Evolutionary conservation across 2,888 invertebrate genomes (phyloP), one percentile per base, ranked within the genome.

Genomic region (Allacma fusca): DNA sequence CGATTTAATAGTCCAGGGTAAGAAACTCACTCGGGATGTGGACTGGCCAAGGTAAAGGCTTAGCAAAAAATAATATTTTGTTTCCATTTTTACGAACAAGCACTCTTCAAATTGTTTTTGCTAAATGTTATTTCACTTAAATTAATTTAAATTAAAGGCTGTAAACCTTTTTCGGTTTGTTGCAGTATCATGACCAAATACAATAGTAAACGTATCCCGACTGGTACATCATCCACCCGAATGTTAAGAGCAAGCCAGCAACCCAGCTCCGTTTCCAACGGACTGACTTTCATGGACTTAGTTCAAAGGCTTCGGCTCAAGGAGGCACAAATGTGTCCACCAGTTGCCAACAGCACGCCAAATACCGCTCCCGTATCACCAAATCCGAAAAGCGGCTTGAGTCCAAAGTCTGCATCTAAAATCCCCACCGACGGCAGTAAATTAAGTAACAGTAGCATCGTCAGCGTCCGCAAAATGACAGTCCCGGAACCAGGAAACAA

Each of bases 1-100:
- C 43, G 82, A 84, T 23, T 72, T 84, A 2, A 77, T 80, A 16
- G 65, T 84, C 28, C 77, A 79, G 19, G 84, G 84, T 23, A 82
- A 80, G 64, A 84, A 81, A 71, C 44, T 84, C 34, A 79, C 79
- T 13, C 72, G 81, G 29, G 84, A 84, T 43, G 81, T 83, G 23
- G 84, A 84, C 64, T 84, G 83, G 83, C 84, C 84, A 23, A 81
- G 82, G 83, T 80, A 21, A 19, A 19, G 28, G 67, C 71, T 19
- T 44, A 21, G 64, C 5, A 21, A n/a, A n/a, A n/a, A n/a, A n/a
- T n/a, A n/a, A n/a, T n/a, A n/a, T n/a, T n/a, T n/a, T n/a, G n/a
- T n/a, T n/a, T n/a, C n/a, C n/a, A n/a, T n/a, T n/a, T n/a, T n/a
- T n/a, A n/a, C n/a, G n/a, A n/a, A n/a, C n/a, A n/a, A n/a, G n/a